A percentile compares a stretch with the other conserved stretches of the same genome.
Conservation (phyloP, 2,888 invertebrate species). For the Pollenia labialis region DNA sequence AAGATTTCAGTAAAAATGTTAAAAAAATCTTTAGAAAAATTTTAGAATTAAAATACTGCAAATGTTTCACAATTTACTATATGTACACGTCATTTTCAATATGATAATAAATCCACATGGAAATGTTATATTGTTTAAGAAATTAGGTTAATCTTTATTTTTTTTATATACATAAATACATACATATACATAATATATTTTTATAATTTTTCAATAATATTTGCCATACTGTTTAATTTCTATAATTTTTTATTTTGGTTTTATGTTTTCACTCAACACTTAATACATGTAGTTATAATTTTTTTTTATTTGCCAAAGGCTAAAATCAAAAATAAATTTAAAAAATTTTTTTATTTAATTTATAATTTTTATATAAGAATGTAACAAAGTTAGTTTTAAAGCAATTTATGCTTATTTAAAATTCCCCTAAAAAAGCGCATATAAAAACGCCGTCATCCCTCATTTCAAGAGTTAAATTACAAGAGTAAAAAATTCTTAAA, state of each 20-base stretch:
- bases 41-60: too few species aligned
- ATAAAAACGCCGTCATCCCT: constrained; percentile 42
- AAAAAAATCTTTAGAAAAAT: too few species aligned
- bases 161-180: too few species aligned
- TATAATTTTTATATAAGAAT: constrained; percentile 36
- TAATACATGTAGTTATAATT: constrained; percentile 48
- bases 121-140: background rate
- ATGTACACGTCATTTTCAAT: too few species aligned
- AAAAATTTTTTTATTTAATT: constrained; percentile 63
- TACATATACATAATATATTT: background rate
- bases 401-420: constrained; percentile 64
- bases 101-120: background rate
- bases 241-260: background rate
- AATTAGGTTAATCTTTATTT: constrained; percentile 6
- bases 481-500: too few species aligned
- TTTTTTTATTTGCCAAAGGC: constrained; percentile 71
- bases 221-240: constrained; percentile 52
- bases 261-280: constrained; percentile 17
- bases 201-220: constrained; percentile 27
- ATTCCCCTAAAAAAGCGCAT: constrained; percentile 54
- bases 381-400: constrained; percentile 39
- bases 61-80: too few species aligned
- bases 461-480: constrained; percentile 44
- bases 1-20: too few species aligned
- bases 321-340: constrained; percentile 70